A percentile compares a stretch with the other conserved stretches of the same genome.
phyloP scores from a whole-genome alignment of 1,140 invertebrate genomes.

The Drosophila lowei region DNA sequence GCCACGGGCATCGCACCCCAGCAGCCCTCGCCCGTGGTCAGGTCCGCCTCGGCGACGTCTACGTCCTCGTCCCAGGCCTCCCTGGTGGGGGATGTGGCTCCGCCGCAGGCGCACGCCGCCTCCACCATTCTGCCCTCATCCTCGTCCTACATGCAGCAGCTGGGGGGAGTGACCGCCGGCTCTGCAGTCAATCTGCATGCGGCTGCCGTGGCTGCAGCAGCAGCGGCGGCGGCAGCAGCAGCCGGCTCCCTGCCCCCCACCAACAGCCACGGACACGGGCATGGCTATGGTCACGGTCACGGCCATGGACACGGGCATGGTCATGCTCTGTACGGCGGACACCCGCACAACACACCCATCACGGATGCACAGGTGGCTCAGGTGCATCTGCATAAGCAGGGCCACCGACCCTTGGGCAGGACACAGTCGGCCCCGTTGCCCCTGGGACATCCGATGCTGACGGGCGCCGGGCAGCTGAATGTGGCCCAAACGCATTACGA shows the following conservation, averaged over 20 bases:
- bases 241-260: constrained; percentile 50
- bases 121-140: constrained; percentile 68
- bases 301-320: constrained; percentile 12
- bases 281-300: constrained; percentile 26
- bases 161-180: constrained; percentile 25
- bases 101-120: constrained; percentile 77
- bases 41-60: constrained; percentile 76
- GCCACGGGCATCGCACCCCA: constrained; percentile 69
- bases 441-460: constrained; percentile 96
- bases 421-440: constrained; percentile 97
- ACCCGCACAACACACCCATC: constrained; percentile 67
- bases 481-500: constrained; percentile 85
- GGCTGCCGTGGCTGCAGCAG: constrained; percentile 55
- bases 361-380: constrained; percentile 86
- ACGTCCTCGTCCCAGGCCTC: constrained; percentile 79
- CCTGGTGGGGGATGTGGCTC: constrained; percentile 72
- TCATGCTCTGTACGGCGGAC: constrained; percentile 22
- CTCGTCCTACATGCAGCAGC: constrained; percentile 62
- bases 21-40: constrained; percentile 74
- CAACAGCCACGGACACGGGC: constrained; percentile 44
- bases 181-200: constrained; percentile 73
- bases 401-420: constrained; percentile 92
- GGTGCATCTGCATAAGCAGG: constrained; percentile 89
- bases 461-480: constrained; percentile 83
- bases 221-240: constrained; percentile 51